Percentiles rank a stretch among this genome's conserved stretches.
Conservation (phyloP, 1,140 invertebrate species). For the Pseudoatta argentina region DNA sequence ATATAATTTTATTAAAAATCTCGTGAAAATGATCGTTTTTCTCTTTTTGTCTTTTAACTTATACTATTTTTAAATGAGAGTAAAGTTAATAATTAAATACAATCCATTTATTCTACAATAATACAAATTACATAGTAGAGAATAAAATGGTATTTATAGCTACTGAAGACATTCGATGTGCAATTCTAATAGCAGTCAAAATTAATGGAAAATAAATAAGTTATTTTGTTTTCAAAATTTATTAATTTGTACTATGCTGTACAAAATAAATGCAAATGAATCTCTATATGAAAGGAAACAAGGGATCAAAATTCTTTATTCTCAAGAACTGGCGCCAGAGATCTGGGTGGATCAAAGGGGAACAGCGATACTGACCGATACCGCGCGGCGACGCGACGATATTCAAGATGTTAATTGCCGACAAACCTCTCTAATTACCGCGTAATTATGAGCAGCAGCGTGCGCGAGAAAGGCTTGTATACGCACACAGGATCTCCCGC, state of each 20-base stretch:
- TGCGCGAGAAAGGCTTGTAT: conserved; percentile 50
- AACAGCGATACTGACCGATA: conserved; percentile 56
- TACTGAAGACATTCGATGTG: neutral
- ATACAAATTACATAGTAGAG: neutral
- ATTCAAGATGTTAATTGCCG: conserved; percentile 83
- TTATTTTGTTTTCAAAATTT: neutral
- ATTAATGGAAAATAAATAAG: neutral
- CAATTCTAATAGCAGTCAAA: neutral
- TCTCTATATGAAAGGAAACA: neutral
- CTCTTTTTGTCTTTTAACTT: neutral
- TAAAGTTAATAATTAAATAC: neutral
- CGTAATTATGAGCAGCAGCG: conserved; percentile 79
- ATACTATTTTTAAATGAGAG: neutral
- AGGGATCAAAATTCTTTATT: conserved; percentile 18
- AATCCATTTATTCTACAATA: neutral
- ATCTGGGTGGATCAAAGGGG: conserved; percentile 20
- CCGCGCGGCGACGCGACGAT: conserved; percentile 68
- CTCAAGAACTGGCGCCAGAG: conserved; percentile 11
- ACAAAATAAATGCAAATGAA: neutral
- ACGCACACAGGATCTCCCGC: conserved; percentile 76
- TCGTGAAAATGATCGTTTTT: neutral
- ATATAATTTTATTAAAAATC: neutral
- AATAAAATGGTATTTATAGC: neutral
- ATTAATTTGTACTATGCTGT: neutral
- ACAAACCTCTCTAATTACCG: conserved; percentile 85